Conservation (phyloP, 2,797 vertebrate genomes). For the Cirrhinus molitorella region DNA sequence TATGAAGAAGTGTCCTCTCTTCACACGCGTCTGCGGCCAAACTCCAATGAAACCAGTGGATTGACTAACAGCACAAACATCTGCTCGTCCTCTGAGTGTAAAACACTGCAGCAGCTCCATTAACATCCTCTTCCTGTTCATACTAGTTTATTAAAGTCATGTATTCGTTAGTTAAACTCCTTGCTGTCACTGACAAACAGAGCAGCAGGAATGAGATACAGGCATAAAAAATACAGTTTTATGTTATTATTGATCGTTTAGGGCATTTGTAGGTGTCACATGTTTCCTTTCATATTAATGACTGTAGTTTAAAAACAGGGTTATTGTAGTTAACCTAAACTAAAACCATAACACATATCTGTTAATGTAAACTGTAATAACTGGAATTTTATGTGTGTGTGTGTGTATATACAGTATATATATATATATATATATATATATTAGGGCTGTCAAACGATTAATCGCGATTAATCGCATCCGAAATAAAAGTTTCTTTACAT, state of each 20-base stretch:
- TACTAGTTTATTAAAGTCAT: background rate
- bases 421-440: too few species aligned
- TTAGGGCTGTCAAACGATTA: too few species aligned
- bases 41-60: background rate
- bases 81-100: background rate
- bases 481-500: too few species aligned
- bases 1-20: background rate
- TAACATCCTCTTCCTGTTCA: background rate
- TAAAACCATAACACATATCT: too few species aligned
- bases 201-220: background rate
- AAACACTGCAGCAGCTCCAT: background rate
- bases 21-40: background rate
- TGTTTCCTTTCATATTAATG: background rate
- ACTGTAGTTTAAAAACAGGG: too few species aligned
- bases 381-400: too few species aligned
- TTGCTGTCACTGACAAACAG: background rate
- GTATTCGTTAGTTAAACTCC: background rate
- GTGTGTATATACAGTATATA: too few species aligned
- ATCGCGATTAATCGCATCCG: too few species aligned
- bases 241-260: background rate
- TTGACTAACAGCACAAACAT: background rate
- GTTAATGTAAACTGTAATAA: too few species aligned
- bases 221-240: background rate
- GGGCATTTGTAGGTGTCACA: background rate
- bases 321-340: too few species aligned